phyloP scores from a whole-genome alignment of 2,113 vertebrate species.

The Anguilla rostrata region DNA sequence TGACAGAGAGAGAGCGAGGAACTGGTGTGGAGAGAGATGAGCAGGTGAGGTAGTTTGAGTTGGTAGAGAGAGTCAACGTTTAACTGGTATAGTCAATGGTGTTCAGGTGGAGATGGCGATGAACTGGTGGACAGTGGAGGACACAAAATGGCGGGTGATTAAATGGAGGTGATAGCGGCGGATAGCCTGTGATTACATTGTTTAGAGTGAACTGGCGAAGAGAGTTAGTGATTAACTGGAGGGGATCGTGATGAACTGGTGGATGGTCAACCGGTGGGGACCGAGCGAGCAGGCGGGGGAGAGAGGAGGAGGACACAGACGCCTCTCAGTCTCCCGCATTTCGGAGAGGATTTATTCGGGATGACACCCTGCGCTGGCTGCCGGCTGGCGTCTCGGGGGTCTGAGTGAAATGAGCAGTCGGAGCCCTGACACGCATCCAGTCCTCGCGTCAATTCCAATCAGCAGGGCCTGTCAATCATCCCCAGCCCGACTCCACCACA shows the following conservation, averaged over 20 bases:
- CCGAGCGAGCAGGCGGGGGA: slow-evolving; percentile 54
- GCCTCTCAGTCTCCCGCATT: slow-evolving; percentile 21
- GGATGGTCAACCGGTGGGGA: slow-evolving; percentile 39
- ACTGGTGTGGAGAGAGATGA: not conserved
- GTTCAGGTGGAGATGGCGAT: not conserved
- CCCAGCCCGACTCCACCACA: slow-evolving; percentile 18
- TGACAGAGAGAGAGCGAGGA: not conserved
- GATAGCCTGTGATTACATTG: slow-evolving; percentile 6
- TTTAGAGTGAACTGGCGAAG: slow-evolving; percentile 38
- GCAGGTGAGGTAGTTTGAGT: not conserved
- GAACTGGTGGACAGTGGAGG: not conserved
- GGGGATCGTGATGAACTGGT: not conserved
- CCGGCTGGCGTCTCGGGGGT: slow-evolving; percentile 52
- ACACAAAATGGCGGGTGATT: not conserved
- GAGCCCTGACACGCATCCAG: slow-evolving; percentile 69
- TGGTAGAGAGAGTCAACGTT: not conserved
- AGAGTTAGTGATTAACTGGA: slow-evolving; percentile 45
- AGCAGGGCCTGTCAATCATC: slow-evolving; percentile 56
- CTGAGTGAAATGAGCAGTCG: slow-evolving; percentile 71
- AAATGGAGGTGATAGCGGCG: not conserved
- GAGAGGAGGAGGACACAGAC: slow-evolving; percentile 56
- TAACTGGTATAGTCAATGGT: not conserved
- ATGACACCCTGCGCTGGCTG: slow-evolving; percentile 56
- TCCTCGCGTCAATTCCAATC: slow-evolving; percentile 72
- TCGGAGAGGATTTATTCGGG: slow-evolving; percentile 59